Evolutionary conservation across 2,113 vertebrate species (phyloP).

Genomic region (Indicator indicator): DNA sequence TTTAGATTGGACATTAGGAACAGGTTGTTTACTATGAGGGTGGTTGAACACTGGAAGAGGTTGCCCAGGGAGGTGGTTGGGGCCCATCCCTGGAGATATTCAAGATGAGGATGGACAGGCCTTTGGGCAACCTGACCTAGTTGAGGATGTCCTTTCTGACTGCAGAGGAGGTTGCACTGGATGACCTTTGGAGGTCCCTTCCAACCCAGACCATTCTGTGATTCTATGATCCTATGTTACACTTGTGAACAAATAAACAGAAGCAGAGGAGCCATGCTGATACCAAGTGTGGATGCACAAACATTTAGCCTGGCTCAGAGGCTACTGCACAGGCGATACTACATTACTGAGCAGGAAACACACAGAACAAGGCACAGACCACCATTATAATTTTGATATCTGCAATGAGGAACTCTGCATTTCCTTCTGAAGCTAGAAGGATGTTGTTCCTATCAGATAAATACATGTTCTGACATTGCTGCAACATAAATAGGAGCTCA

Average conservation of each 20-base stretch:
- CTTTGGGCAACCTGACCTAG: too few species aligned
- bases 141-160: too few species aligned
- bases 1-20: too few species aligned
- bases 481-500: background rate
- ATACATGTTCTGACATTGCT: background rate
- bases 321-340: background rate
- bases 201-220: too few species aligned
- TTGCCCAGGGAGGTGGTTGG: too few species aligned
- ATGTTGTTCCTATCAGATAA: background rate
- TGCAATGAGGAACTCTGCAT: background rate
- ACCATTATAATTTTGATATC: background rate
- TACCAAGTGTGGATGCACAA: background rate
- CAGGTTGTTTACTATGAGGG: too few species aligned
- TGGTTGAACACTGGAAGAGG: too few species aligned
- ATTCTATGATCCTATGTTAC: background rate
- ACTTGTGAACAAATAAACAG: background rate
- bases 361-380: background rate
- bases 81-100: too few species aligned
- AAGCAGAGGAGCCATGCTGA: accelerated
- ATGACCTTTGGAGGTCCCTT: too few species aligned
- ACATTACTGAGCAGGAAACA: background rate
- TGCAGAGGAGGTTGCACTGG: too few species aligned
- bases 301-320: background rate
- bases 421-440: background rate
- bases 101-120: too few species aligned